A percentile compares a stretch with the other conserved stretches of the same genome.
phyloP scores from a whole-genome alignment of 2,888 invertebrate genomes.

The Hypolimnas misippus region DNA sequence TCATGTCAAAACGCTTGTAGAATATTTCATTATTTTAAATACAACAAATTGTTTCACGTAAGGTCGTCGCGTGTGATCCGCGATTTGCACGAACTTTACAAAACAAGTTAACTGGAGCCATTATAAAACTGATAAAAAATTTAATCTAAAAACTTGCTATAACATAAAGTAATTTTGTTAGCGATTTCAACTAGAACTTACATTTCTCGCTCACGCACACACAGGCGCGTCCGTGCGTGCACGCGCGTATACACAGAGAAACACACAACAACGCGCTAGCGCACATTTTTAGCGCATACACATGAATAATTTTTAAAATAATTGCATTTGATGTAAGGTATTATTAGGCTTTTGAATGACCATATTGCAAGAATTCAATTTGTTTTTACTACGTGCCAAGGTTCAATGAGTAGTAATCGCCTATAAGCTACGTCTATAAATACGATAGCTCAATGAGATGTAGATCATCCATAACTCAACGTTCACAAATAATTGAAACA shows the following conservation, averaged over 20 bases:
- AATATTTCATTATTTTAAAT: constrained; percentile 43
- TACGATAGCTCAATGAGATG: background rate
- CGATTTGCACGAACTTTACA: constrained; percentile 53
- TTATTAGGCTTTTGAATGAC: constrained; percentile 1
- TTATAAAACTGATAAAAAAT: constrained; percentile 18
- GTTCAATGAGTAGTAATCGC: background rate
- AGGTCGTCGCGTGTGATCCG: constrained; percentile 45
- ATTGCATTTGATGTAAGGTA: background rate
- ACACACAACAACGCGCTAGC: background rate
- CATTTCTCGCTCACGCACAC: background rate
- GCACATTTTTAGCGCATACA: too few species aligned
- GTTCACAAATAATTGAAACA: too few species aligned
- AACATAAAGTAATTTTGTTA: constrained; percentile 15
- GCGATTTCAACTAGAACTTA: background rate
- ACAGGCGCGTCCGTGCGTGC: too few species aligned
- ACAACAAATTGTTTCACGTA: constrained; percentile 49
- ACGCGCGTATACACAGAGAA: too few species aligned
- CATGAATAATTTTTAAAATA: background rate
- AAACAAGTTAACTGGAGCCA: constrained; percentile 8
- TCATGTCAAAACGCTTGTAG: constrained; percentile 35
- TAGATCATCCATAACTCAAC: too few species aligned
- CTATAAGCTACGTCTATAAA: background rate
- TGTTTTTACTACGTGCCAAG: background rate
- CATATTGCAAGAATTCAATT: background rate
- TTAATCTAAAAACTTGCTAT: constrained; percentile 10